These are phyloP conservation scores for Asarcornis scutulata DNA, from an alignment of 2,113 vertebrate species.

Conservation along the genomic window DNA sequence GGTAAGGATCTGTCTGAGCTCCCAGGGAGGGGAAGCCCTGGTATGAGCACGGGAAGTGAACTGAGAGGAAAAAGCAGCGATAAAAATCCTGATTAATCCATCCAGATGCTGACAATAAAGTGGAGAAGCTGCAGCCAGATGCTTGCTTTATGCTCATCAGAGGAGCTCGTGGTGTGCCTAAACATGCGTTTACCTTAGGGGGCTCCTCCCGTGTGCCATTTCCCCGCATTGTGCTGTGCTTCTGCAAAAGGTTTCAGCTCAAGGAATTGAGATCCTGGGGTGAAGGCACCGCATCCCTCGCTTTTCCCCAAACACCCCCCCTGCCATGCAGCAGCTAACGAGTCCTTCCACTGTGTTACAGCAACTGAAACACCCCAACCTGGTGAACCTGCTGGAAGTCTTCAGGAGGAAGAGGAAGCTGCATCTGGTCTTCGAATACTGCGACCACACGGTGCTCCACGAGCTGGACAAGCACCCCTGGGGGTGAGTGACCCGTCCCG, in stretches of 20 bases:
- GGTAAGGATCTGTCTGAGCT: not conserved
- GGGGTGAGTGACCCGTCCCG: conserved; percentile 79
- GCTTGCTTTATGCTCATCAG: not conserved
- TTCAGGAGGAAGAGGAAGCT: conserved; percentile 91
- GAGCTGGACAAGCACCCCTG: conserved; percentile 89
- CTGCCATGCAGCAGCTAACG: not conserved
- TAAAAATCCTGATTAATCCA: not conserved
- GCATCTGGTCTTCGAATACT: conserved; percentile 96
- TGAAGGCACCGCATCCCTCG: rapidly evolving
- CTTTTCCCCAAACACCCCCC: not conserved
- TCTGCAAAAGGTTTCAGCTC: not conserved
- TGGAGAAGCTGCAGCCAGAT: not conserved
- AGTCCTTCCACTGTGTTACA: conserved; percentile 47
- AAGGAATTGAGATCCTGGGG: not conserved
- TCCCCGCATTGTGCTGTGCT: rapidly evolving
- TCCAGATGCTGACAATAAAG: not conserved
- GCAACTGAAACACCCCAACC: conserved; percentile 96
- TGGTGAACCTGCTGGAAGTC: conserved; percentile 94
- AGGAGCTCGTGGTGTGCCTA: not conserved
- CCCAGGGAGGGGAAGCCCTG: not conserved
- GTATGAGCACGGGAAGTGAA: not conserved
- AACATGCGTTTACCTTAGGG: not conserved
- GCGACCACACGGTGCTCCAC: conserved; percentile 92
- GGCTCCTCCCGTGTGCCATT: rapidly evolving
- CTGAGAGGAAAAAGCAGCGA: not conserved